These are phyloP conservation scores for Drosophila orosa DNA, from an alignment of 1,140 invertebrate genomes.

Conservation along the genomic window DNA sequence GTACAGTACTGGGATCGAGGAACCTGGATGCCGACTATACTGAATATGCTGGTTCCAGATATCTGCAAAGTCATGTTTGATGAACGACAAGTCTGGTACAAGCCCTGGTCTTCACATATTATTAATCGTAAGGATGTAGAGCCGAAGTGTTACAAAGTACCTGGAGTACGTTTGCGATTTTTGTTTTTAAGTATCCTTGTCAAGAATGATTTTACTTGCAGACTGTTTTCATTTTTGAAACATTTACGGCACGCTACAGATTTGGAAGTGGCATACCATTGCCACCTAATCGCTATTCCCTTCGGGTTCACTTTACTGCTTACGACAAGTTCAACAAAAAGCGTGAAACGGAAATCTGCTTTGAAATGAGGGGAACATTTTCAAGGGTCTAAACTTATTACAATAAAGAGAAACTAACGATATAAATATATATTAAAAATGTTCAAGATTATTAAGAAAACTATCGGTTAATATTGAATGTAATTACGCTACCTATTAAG, in stretches of 20 bases:
- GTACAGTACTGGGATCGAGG: not conserved
- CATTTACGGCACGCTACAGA: not conserved
- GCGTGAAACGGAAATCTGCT: not conserved
- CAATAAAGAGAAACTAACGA: no score
- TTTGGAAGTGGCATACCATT: not conserved
- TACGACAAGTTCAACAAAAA: not conserved
- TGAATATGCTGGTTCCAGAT: not conserved
- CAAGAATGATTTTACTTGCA: not conserved
- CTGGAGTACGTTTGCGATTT: not conserved
- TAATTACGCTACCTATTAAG: not conserved
- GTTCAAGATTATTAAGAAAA: not conserved
- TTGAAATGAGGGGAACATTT: not conserved
- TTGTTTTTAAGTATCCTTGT: not conserved
- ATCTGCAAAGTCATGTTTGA: not conserved
- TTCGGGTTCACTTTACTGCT: not conserved
- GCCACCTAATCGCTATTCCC: not conserved
- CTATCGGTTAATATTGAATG: not conserved
- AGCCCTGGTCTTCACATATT: not conserved
- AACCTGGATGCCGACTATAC: not conserved
- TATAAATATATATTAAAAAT: not conserved
- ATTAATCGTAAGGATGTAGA: not conserved
- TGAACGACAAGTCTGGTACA: not conserved
- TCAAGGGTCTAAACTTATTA: not conserved
- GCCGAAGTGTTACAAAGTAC: not conserved
- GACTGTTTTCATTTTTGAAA: not conserved